A percentile compares a stretch with the other conserved stretches of the same genome.
Evolutionary conservation across 2,797 vertebrate species (phyloP).

Genomic region (Scarus forsteni): DNA sequence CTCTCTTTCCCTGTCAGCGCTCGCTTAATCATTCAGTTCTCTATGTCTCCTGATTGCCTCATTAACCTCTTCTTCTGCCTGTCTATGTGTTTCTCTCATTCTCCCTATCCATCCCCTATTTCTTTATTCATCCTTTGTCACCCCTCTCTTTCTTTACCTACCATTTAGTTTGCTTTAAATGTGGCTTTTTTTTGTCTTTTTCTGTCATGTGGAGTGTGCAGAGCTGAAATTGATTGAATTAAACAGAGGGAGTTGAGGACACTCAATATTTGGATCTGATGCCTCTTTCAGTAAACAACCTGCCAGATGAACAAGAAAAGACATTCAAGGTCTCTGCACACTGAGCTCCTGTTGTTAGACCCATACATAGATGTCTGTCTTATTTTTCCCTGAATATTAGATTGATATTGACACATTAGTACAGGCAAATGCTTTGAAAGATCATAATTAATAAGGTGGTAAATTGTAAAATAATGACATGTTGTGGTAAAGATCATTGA

Average conservation of each 20-base stretch:
- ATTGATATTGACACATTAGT: too few species aligned
- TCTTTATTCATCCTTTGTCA: slow-evolving; percentile 16
- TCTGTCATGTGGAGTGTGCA: slow-evolving; percentile 53
- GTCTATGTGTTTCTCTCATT: slow-evolving; percentile 24
- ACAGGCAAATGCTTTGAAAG: too few species aligned
- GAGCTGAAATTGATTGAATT: slow-evolving; percentile 77
- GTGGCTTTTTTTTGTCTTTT: slow-evolving; percentile 45
- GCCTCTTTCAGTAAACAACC: slow-evolving; percentile 77
- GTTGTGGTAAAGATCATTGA: too few species aligned
- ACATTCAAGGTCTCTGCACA: slow-evolving; percentile 10
- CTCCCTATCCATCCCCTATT: slow-evolving; percentile 34
- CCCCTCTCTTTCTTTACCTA: slow-evolving; percentile 6
- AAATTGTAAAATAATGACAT: too few species aligned
- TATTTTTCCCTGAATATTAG: too few species aligned
- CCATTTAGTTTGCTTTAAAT: slow-evolving; percentile 26
- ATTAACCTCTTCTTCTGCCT: slow-evolving; percentile 73
- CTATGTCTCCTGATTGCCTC: slow-evolving; percentile 73
- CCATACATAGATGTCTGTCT: too few species aligned
- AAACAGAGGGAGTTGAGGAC: slow-evolving; percentile 73
- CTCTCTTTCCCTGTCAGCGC: slow-evolving; percentile 54
- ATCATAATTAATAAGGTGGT: too few species aligned
- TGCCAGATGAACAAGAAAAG: slow-evolving; percentile 54
- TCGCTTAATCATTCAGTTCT: slow-evolving; percentile 74
- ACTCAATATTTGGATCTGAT: slow-evolving; percentile 83
- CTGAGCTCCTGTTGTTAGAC: too few species aligned